Evolutionary conservation across 2,797 vertebrate species (phyloP).

Genomic region (Oryzias dopingdopingensis): DNA sequence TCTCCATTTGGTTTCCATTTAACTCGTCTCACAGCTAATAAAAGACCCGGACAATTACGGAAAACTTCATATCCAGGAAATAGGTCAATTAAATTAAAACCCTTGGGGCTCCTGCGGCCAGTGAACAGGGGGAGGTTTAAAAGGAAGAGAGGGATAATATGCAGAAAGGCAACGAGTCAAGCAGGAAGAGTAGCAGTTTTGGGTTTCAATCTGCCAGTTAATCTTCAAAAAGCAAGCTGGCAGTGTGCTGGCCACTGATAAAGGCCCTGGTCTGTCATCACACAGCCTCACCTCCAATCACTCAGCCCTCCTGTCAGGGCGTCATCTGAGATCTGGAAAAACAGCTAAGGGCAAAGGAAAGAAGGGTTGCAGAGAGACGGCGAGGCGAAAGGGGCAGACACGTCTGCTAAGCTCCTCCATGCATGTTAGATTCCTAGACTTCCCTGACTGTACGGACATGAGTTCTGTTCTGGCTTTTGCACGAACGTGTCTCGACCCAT

Average conservation of each 20-base stretch:
- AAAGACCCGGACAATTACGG: slow-evolving; percentile 76
- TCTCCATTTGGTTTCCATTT: slow-evolving; percentile 78
- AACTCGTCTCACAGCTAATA: slow-evolving; percentile 76
- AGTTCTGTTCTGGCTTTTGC: slow-evolving; percentile 25
- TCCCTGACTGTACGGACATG: slow-evolving; percentile 25
- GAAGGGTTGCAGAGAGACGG: slow-evolving; percentile 46
- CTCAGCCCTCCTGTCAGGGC: slow-evolving; percentile 76
- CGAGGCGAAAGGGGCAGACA: slow-evolving; percentile 17
- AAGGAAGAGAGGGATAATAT: slow-evolving; percentile 40
- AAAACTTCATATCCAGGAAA: slow-evolving; percentile 77
- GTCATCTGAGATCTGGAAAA: slow-evolving; percentile 77
- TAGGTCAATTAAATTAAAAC: slow-evolving; percentile 77
- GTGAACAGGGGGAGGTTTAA: slow-evolving; percentile 60
- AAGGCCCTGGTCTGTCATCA: slow-evolving; percentile 79
- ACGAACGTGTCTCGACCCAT: slow-evolving; percentile 30
- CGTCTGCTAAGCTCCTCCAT: slow-evolving; percentile 19
- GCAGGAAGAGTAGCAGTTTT: slow-evolving; percentile 60
- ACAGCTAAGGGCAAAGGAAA: slow-evolving; percentile 71
- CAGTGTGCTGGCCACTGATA: slow-evolving; percentile 80
- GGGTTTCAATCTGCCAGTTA: slow-evolving; percentile 73
- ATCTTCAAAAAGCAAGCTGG: slow-evolving; percentile 78
- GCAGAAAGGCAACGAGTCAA: slow-evolving; percentile 64
- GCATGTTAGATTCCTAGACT: background rate
- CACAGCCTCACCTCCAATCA: slow-evolving; percentile 74
- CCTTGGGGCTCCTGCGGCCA: slow-evolving; percentile 47